Evolutionary conservation across 2,797 vertebrate genomes (phyloP).

Genomic region (Gallirallus australis): DNA sequence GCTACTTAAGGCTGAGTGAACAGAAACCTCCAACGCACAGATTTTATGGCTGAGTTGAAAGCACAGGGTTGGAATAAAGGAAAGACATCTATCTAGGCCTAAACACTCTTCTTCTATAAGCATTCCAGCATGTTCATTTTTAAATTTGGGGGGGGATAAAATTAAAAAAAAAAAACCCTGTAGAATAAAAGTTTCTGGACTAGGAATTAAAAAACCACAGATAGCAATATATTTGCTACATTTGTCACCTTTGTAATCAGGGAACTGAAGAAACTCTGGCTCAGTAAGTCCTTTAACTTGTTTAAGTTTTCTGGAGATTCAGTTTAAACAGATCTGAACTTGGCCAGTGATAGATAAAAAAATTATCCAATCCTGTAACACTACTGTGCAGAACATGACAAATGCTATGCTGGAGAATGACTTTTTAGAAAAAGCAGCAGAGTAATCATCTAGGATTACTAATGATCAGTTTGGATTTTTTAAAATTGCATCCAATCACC

Average conservation of each 20-base stretch:
- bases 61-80: neutral
- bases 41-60: neutral
- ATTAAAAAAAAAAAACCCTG: neutral
- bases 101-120: neutral
- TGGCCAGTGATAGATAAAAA: neutral
- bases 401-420: neutral
- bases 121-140: neutral
- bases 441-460: neutral
- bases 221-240: neutral
- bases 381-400: neutral
- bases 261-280: neutral
- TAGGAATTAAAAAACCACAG: neutral
- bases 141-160: neutral
- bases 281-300: neutral
- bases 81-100: neutral
- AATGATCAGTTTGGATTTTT: neutral
- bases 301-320: neutral
- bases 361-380: neutral
- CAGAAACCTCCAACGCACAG: accelerated
- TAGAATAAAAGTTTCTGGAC: neutral
- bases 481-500: neutral
- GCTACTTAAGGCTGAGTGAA: neutral
- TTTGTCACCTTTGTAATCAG: neutral
- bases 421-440: neutral
- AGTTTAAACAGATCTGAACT: neutral